Evolutionary conservation across 2,888 invertebrate genomes (phyloP).

Genomic region (Deladenus siricidicola): DNA sequence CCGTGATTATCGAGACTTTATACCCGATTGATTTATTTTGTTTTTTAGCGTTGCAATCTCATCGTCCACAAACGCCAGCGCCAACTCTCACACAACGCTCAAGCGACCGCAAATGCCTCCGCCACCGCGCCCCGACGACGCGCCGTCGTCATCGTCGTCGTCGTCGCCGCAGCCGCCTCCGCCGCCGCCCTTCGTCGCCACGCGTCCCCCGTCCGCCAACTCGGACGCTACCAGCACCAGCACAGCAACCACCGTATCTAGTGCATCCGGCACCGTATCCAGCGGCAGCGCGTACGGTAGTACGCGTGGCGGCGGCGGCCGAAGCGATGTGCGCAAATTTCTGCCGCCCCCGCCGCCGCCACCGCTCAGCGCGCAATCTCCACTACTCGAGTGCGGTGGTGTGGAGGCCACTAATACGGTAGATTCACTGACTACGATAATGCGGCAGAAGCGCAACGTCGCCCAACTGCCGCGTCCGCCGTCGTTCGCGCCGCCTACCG

Average conservation of each 20-base stretch:
- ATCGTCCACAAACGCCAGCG: too few species aligned
- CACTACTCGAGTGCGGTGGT: too few species aligned
- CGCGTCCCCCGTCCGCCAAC: neutral
- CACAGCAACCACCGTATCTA: neutral
- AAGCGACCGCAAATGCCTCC: neutral
- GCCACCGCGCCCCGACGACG: neutral
- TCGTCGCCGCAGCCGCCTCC: neutral
- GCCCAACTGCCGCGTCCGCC: neutral
- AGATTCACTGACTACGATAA: too few species aligned
- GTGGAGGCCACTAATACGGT: too few species aligned
- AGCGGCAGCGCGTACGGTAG: too few species aligned
- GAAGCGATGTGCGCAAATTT: neutral
- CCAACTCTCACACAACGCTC: too few species aligned
- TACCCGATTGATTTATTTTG: too few species aligned
- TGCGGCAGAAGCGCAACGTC: neutral
- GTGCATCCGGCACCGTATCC: too few species aligned
- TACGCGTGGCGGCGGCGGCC: too few species aligned
- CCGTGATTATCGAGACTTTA: too few species aligned
- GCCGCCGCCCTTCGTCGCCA: neutral
- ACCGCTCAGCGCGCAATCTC: neutral
- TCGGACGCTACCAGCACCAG: neutral
- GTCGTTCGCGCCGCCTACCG: neutral
- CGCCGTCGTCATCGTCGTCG: neutral
- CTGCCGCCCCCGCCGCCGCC: conserved; percentile 5
- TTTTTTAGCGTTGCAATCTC: too few species aligned